A percentile compares a stretch with the other conserved stretches of the same genome.
Evolutionary conservation across 2,113 vertebrate species (phyloP).

Genomic region (Mastomys natalensis): DNA sequence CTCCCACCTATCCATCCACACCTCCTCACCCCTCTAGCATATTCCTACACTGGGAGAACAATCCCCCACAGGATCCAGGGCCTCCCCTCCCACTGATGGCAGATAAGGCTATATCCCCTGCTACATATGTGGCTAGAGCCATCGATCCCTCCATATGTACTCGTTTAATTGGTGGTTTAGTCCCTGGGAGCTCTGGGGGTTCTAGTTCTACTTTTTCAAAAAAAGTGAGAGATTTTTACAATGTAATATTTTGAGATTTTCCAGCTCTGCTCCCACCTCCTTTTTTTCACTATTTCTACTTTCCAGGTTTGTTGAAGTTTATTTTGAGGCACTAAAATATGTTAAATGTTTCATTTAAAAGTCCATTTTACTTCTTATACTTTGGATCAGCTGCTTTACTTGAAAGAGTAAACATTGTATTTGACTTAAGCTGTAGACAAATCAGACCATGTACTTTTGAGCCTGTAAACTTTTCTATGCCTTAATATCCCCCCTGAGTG

Average conservation of each 20-base stretch:
- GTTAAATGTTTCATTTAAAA: not conserved
- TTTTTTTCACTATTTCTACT: not conserved
- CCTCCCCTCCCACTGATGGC: no score
- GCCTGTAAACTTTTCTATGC: not conserved
- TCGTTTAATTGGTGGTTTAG: no score
- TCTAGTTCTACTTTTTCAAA: no score
- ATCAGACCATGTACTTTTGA: not conserved
- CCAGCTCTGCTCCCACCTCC: not conserved
- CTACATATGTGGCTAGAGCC: no score
- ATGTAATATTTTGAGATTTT: not conserved
- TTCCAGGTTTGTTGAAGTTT: not conserved
- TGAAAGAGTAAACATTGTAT: not conserved
- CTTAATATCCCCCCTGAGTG: not conserved
- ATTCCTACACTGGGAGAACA: no score
- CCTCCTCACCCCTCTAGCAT: no score
- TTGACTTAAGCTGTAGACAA: not conserved
- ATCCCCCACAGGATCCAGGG: no score
- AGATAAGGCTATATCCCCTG: no score
- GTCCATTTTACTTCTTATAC: not conserved
- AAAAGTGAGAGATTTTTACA: not conserved
- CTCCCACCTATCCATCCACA: no score
- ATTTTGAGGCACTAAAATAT: constrained; percentile 3
- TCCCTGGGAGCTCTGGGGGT: no score
- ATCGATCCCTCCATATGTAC: no score
- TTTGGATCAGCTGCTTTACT: not conserved